Conservation (phyloP, 2,113 vertebrate genomes). For the Elanoides forficatus region DNA sequence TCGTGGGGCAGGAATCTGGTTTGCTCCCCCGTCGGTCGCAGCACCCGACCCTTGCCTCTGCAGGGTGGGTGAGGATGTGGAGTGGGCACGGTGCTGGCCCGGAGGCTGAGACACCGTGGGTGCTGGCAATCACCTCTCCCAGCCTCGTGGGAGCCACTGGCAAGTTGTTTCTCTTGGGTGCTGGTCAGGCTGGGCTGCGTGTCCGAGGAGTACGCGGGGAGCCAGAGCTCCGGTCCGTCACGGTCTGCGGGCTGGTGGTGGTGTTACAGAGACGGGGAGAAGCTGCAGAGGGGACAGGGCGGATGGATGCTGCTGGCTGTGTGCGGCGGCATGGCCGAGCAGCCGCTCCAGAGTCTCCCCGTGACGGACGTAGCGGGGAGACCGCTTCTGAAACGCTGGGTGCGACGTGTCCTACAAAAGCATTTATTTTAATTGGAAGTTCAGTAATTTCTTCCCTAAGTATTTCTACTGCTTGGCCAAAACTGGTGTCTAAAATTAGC, state of each 20-base stretch:
- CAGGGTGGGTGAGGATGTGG: background rate
- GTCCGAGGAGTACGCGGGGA: rapidly evolving
- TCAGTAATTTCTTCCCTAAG: background rate
- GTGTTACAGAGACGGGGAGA: background rate
- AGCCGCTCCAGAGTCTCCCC: rapidly evolving
- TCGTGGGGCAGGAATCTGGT: background rate
- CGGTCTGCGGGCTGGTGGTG: background rate
- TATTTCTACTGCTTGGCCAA: background rate
- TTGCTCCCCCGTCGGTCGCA: rapidly evolving
- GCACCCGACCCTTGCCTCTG: rapidly evolving
- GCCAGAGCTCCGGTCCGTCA: rapidly evolving
- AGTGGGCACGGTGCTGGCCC: background rate
- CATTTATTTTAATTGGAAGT: background rate
- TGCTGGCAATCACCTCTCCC: background rate
- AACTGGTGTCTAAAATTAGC: constrained; percentile 27
- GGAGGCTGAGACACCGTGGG: background rate
- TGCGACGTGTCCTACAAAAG: background rate
- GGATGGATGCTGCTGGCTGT: too few species aligned
- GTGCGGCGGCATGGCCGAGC: background rate
- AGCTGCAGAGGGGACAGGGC: background rate
- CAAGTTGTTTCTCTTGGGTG: background rate
- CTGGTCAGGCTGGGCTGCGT: background rate
- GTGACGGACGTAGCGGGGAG: rapidly evolving
- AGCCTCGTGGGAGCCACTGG: background rate
- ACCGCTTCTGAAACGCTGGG: rapidly evolving